These are phyloP conservation scores for Conus canariensis DNA, from an alignment of 2,888 invertebrate genomes.

Conservation along the genomic window DNA sequence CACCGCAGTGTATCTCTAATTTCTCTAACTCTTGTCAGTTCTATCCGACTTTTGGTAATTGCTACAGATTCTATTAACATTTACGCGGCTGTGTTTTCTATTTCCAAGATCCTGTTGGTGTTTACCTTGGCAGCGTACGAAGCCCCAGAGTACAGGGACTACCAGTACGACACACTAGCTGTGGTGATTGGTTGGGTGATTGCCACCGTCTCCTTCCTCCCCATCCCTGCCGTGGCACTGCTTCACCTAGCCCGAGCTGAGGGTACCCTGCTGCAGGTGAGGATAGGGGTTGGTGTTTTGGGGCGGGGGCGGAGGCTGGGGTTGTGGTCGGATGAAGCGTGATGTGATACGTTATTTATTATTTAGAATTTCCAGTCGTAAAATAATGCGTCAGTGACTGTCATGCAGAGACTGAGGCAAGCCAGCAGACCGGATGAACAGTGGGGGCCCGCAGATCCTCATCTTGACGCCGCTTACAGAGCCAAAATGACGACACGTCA, in stretches of 20 bases:
- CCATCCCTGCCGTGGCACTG: neutral
- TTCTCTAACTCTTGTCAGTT: too few species aligned
- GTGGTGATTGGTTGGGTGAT: neutral
- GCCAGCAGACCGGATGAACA: neutral
- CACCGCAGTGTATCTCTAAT: too few species aligned
- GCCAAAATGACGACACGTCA: neutral
- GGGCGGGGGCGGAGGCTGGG: neutral
- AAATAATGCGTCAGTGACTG: too few species aligned
- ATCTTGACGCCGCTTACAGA: neutral
- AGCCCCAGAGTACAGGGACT: neutral
- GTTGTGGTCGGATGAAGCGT: too few species aligned
- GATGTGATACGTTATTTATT: too few species aligned
- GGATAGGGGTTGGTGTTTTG: neutral
- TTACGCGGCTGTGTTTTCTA: too few species aligned
- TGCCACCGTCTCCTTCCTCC: slow-evolving; percentile 4
- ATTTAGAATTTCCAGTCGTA: too few species aligned
- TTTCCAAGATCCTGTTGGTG: slow-evolving; percentile 3
- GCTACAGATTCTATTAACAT: too few species aligned
- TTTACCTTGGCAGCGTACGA: neutral
- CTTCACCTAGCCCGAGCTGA: neutral
- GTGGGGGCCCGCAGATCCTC: neutral
- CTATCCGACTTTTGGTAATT: too few species aligned
- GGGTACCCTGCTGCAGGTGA: neutral
- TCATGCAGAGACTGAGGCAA: neutral
- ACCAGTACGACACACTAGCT: neutral